Conservation (phyloP, 1,140 invertebrate genomes). For the Drosophila neocordata region DNA sequence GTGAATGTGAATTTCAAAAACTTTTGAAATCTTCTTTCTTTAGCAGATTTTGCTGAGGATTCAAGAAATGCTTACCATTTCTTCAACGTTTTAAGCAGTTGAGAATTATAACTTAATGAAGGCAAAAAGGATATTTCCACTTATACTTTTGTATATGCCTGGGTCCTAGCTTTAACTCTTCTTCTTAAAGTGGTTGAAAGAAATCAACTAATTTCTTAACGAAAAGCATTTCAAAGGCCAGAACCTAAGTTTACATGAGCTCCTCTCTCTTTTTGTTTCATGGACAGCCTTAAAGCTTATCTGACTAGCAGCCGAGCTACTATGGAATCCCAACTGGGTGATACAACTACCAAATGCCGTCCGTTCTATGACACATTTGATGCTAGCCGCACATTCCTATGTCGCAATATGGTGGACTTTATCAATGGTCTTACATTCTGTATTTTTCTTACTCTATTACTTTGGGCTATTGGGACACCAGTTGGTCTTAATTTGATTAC, state of each 20-base stretch:
- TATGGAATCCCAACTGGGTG: conserved; percentile 85
- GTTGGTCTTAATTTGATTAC: conserved; percentile 79
- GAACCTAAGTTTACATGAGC: too few relatives aligned
- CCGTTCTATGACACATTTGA: conserved; percentile 89
- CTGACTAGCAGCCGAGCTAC: conserved; percentile 87
- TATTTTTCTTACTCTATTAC: conserved; percentile 77
- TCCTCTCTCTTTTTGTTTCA: background rate
- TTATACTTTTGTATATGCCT: too few relatives aligned
- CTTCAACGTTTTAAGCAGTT: background rate
- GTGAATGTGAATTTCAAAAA: background rate
- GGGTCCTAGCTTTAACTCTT: too few relatives aligned
- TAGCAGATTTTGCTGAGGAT: too few relatives aligned
- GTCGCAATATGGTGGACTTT: conserved; percentile 88
- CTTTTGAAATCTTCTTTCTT: background rate
- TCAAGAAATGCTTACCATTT: too few relatives aligned
- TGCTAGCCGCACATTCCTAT: conserved; percentile 86
- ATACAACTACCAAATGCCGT: conserved; percentile 87
- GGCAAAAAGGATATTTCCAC: too few relatives aligned
- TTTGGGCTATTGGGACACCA: conserved; percentile 82
- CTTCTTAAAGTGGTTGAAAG: too few relatives aligned
- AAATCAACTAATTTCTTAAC: too few relatives aligned
- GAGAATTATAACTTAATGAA: background rate
- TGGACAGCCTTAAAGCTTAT: conserved; percentile 85
- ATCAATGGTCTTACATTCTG: conserved; percentile 86
- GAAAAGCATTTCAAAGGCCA: too few relatives aligned